Evolutionary conservation across 2,888 invertebrate genomes (phyloP).

Genomic region (Octonoba sinensis): DNA sequence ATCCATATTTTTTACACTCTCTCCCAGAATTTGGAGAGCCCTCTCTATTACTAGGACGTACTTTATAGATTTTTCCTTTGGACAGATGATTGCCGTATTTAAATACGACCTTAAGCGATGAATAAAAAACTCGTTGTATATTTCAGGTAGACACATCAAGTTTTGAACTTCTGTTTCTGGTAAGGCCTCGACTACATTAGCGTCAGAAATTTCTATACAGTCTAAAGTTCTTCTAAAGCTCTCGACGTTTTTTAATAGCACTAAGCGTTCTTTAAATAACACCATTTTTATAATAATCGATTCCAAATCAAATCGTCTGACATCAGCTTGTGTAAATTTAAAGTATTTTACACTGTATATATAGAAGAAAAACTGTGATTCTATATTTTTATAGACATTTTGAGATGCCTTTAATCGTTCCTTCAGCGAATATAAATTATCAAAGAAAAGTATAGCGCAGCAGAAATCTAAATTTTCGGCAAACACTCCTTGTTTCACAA

Average conservation of each 20-base stretch:
- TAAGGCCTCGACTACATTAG: not conserved
- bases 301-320: not conserved
- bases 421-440: not conserved
- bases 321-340: too few species aligned
- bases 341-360: not conserved
- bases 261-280: not conserved
- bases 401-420: not conserved
- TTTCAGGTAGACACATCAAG: conserved; percentile 18
- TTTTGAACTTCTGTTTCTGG: conserved; percentile 2
- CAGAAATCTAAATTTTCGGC: not conserved
- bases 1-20: conserved; percentile 22
- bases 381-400: not conserved
- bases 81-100: not conserved
- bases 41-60: not conserved
- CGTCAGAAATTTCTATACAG: not conserved
- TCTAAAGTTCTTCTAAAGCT: not conserved
- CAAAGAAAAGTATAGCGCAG: not conserved
- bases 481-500: not conserved
- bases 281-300: not conserved
- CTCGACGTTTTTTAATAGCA: not conserved
- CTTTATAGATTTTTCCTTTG: too few species aligned
- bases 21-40: conserved; percentile 23
- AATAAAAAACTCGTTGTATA: conserved; percentile 31
- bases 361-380: conserved; percentile 5
- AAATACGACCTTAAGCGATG: conserved; percentile 21